phyloP scores from a whole-genome alignment of 2,113 vertebrate genomes.

The Saguinus imperator region DNA sequence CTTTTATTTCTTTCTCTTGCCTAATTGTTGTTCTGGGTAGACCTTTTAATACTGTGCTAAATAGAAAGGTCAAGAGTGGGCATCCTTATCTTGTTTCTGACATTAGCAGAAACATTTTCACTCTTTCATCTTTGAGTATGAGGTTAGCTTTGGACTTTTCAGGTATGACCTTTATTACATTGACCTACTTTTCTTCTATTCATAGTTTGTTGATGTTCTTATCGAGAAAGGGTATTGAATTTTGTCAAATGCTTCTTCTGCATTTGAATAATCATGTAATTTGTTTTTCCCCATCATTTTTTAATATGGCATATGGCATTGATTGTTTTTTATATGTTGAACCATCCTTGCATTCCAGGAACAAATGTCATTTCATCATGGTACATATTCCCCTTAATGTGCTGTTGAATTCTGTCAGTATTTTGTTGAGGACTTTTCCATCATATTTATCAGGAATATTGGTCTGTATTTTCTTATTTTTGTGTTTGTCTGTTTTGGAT shows the following conservation, averaged over 20 bases:
- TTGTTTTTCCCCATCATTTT: background rate
- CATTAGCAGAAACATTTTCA: too few relatives aligned
- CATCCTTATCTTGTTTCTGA: background rate
- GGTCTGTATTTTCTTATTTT: too few relatives aligned
- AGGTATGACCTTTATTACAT: background rate
- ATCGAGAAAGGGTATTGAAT: background rate
- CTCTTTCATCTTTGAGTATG: background rate
- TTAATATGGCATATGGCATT: background rate
- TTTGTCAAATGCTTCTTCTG: too few relatives aligned
- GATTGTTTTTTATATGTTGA: background rate
- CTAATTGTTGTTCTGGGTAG: accelerated
- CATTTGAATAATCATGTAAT: too few relatives aligned
- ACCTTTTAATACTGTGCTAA: background rate
- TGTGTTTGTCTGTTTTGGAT: background rate
- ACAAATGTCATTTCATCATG: background rate
- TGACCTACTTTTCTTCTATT: background rate
- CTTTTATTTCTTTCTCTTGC: background rate
- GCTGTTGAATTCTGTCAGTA: too few relatives aligned
- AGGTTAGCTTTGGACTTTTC: too few relatives aligned
- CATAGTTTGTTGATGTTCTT: background rate
- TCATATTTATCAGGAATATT: too few relatives aligned
- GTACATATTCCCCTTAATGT: accelerated
- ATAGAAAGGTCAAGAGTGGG: background rate
- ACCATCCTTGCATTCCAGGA: background rate
- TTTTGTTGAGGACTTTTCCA: too few relatives aligned